Evolutionary conservation across 2,797 vertebrate species (phyloP).

Genomic region (Sebastes elongatus): DNA sequence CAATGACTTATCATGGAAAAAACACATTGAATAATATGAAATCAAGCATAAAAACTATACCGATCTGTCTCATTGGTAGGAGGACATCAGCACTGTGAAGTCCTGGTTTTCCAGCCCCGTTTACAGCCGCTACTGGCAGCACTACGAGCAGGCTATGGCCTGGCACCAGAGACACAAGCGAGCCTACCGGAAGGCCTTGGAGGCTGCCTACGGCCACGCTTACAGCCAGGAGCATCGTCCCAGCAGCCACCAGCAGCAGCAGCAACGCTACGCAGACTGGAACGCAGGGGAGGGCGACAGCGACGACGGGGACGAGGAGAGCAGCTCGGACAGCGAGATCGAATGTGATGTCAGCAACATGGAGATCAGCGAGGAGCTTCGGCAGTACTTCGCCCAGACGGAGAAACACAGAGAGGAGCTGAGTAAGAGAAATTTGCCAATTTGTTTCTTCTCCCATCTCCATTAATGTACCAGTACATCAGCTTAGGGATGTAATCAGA

Average conservation of each 20-base stretch:
- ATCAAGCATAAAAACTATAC: neutral
- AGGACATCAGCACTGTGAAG: conserved; percentile 33
- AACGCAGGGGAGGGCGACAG: conserved; percentile 12
- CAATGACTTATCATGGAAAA: too few relatives aligned
- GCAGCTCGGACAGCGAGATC: conserved; percentile 84
- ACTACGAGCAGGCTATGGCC: conserved; percentile 90
- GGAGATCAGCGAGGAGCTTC: conserved; percentile 96
- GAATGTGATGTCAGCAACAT: conserved; percentile 94
- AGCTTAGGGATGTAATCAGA: too few relatives aligned
- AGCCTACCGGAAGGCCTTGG: conserved; percentile 87
- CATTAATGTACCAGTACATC: neutral
- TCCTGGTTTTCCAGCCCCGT: conserved; percentile 84
- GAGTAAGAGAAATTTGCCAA: conserved; percentile 81
- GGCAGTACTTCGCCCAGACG: conserved; percentile 93
- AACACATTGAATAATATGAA: neutral
- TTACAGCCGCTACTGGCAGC: conserved; percentile 91
- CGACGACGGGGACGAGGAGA: conserved; percentile 41
- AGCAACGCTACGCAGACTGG: conserved; percentile 72
- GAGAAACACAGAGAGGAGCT: conserved; percentile 91
- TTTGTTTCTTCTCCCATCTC: neutral
- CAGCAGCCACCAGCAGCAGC: conserved; percentile 3
- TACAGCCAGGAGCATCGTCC: conserved; percentile 41
- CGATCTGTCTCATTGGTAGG: conserved; percentile 52
- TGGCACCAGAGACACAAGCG: conserved; percentile 89
- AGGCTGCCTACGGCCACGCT: conserved; percentile 67